A percentile compares a stretch with the other conserved stretches of the same genome.
Evolutionary conservation across 2,888 invertebrate genomes (phyloP).

Genomic region (Buathra laborator): DNA sequence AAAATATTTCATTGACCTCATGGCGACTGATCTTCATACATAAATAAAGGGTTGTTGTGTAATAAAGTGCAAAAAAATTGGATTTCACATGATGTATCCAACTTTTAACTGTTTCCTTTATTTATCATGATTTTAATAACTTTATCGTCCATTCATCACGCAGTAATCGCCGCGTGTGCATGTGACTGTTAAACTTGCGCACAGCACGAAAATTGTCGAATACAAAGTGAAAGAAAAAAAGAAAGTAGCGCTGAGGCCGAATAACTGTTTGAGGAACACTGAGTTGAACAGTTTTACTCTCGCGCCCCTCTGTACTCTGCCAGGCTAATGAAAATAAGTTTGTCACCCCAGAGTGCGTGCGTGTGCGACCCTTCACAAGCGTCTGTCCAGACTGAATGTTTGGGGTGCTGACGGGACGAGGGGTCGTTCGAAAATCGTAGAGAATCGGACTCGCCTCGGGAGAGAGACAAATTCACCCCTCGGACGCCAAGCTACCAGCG

Average conservation of each 20-base stretch:
- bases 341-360: conserved; percentile 67
- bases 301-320: conserved; percentile 66
- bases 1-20: no score
- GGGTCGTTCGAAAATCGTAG: conserved; percentile 46
- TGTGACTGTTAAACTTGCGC: background rate
- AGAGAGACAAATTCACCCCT: conserved; percentile 71
- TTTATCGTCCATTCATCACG: background rate
- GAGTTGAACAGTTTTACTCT: conserved; percentile 41
- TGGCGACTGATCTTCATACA: no score
- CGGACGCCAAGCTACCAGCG: conserved; percentile 17
- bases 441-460: conserved; percentile 29
- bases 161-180: background rate
- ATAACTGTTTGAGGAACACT: conserved; percentile 40
- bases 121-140: background rate
- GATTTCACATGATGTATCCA: no score
- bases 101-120: background rate
- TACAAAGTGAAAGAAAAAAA: background rate
- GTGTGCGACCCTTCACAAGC: conserved; percentile 38
- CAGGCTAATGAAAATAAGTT: conserved; percentile 79
- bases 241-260: background rate
- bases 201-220: background rate
- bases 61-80: no score
- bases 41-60: no score
- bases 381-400: conserved; percentile 22
- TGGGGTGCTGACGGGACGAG: conserved; percentile 35